Base-by-base conservation (phyloP, 2,113 vertebrate species). In the Dromiciops gliroides region DNA sequence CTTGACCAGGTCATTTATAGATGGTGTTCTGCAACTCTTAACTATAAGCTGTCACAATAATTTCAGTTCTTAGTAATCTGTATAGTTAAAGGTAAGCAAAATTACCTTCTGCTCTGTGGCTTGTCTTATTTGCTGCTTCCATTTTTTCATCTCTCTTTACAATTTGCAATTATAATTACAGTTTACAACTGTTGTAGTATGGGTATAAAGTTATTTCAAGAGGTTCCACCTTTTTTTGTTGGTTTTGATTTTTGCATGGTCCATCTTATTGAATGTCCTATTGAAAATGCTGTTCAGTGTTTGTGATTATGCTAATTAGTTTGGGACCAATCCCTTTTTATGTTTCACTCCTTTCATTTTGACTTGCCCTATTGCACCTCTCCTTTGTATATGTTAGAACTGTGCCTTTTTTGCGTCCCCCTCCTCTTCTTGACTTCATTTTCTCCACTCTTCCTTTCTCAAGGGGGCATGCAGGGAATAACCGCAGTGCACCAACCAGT, bases 321-420 rank as follows among this genome's bases (percentile, higher is more conserved):
- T 91, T 48, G n/a, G 44, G 48, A 47, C 12, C 28, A 19, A 44
- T 60, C 19, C 83, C 48, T 44, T 93, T 90, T 95, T 60, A 52
- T 92, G 90, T 89, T 48, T 37, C 51, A 16, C 44, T 83, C 5
- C 8, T 89, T 51, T 94, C 2, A 0, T 52, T 48, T 53, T 48
- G 90, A 12, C 89, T 92, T 31, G 16, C 60, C 89, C 60, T 88
- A 75, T 53, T 90, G 52, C 2, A 53, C 51, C 95, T 95, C 23
- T 94, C 53, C 96, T 97, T 97, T 90, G 92, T 97, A 0, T 93
- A 96, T 90, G 44, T 47, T 92, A 95, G 14, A 51, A 93, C 96
- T 95, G 37, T 92, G 50, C 93, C 94, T 83, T 93, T 93, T 95
- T 95, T 91, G 83, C 89, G 90, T 44, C 19, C 37, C 4, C n/a